phyloP scores from a whole-genome alignment of 2,888 invertebrate species.

The Ditula angustiorana region DNA sequence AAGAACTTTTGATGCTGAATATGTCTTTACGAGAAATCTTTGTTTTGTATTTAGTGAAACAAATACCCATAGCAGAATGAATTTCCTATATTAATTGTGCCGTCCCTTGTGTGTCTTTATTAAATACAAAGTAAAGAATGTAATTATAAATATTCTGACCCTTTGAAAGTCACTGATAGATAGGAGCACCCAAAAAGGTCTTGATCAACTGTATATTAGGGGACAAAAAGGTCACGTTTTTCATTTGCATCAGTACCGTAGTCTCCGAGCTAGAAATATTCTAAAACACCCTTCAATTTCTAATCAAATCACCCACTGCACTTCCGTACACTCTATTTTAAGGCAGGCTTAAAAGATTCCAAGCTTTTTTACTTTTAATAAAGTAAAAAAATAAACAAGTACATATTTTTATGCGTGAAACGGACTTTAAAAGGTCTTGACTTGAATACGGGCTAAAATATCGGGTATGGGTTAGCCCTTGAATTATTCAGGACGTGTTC shows the following conservation, averaged over 20 bases:
- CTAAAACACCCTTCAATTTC: background rate
- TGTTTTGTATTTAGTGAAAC: too few species aligned
- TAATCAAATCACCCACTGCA: constrained; percentile 1
- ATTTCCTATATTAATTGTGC: too few species aligned
- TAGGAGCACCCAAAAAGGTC: too few species aligned
- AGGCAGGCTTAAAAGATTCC: background rate
- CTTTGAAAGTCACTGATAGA: too few species aligned
- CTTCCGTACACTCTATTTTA: background rate
- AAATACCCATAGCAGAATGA: too few species aligned
- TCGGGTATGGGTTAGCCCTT: constrained; percentile 37
- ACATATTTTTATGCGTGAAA: constrained; percentile 32
- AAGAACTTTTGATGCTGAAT: too few species aligned
- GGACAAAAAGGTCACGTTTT: background rate
- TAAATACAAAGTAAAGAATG: too few species aligned
- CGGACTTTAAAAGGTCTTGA: constrained; percentile 39
- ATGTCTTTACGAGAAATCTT: too few species aligned
- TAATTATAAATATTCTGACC: too few species aligned
- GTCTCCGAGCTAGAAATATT: background rate
- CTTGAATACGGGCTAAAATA: constrained; percentile 38
- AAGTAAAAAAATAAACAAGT: constrained; percentile 14
- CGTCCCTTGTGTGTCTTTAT: too few species aligned
- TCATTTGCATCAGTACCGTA: background rate
- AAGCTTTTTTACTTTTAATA: background rate
- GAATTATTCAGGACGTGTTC: constrained; percentile 38
- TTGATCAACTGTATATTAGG: background rate